Conservation (phyloP, 1,140 invertebrate genomes). For the Drosophila nikananu region DNA sequence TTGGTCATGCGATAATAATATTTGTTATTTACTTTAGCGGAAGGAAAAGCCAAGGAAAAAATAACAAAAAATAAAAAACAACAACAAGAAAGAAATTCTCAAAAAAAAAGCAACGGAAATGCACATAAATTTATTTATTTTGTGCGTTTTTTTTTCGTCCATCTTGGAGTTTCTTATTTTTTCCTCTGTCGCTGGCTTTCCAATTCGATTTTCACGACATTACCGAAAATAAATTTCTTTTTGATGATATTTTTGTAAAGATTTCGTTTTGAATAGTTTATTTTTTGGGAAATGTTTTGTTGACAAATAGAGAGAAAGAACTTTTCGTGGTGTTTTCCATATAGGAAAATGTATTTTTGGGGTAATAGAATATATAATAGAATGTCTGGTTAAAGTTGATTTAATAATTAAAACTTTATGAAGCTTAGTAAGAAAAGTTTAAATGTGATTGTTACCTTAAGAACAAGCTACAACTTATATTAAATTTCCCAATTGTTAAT, state of each 20-base stretch:
- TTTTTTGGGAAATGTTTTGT: background rate
- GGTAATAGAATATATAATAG: background rate
- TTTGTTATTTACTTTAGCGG: constrained; percentile 85
- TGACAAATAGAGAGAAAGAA: constrained; percentile 10
- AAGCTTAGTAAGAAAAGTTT: background rate
- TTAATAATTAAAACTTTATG: background rate
- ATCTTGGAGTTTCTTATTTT: background rate
- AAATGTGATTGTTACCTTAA: background rate
- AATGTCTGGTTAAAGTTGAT: background rate
- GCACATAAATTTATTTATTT: constrained; percentile 85
- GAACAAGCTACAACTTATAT: background rate
- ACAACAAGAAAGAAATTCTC: constrained; percentile 40
- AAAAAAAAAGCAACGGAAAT: constrained; percentile 76
- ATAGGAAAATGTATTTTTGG: background rate
- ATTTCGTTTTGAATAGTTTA: background rate
- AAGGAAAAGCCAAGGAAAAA: constrained; percentile 68
- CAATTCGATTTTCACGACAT: constrained; percentile 31
- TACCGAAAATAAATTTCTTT: constrained; percentile 27
- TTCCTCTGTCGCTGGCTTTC: background rate
- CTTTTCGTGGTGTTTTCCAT: background rate
- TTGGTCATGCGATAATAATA: constrained; percentile 83
- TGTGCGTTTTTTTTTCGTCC: constrained; percentile 27
- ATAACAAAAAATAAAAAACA: constrained; percentile 16
- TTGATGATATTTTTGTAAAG: constrained; percentile 2
- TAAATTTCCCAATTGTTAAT: too few relatives aligned